A percentile compares a stretch with the other conserved stretches of the same genome.
These are phyloP conservation scores for Myrmecophaga tridactyla DNA, from an alignment of 2,113 vertebrate genomes.

Conservation along the genomic window DNA sequence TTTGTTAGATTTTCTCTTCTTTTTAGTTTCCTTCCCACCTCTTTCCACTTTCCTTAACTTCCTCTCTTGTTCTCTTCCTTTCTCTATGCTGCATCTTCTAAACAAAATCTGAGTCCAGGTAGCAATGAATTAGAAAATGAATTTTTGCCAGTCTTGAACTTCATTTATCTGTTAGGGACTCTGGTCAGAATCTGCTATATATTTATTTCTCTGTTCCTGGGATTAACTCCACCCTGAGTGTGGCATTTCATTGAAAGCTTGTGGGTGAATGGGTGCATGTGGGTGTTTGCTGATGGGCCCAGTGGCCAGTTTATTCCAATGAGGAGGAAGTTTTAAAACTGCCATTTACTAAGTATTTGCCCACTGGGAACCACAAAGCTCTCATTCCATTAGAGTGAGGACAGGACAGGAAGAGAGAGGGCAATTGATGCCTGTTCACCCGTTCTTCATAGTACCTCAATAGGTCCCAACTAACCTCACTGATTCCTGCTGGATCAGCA, in stretches of 20 bases:
- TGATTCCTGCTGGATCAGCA: slow-evolving; percentile 8
- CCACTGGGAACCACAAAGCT: slow-evolving; percentile 47
- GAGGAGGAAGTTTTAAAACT: slow-evolving; percentile 19
- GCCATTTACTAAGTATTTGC: slow-evolving; percentile 25
- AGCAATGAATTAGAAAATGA: neutral
- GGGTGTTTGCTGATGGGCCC: neutral
- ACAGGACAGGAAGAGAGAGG: neutral
- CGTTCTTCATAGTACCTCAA: neutral
- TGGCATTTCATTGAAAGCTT: slow-evolving; percentile 26
- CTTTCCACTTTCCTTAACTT: neutral
- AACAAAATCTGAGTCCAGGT: slow-evolving; percentile 8
- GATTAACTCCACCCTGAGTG: neutral
- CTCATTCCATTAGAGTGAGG: slow-evolving; percentile 43
- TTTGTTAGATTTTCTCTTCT: slow-evolving; percentile 19
- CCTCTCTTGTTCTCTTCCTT: neutral
- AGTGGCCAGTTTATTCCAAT: slow-evolving; percentile 25
- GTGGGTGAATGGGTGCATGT: neutral
- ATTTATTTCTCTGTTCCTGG: slow-evolving; percentile 24
- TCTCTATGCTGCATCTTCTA: neutral
- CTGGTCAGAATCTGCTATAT: slow-evolving; percentile 25
- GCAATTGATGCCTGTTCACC: neutral
- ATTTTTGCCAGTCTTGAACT: slow-evolving; percentile 12
- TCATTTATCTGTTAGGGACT: neutral
- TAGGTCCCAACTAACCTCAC: neutral
- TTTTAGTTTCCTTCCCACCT: neutral